A percentile compares a stretch with the other conserved stretches of the same genome.
Evolutionary conservation across 2,113 vertebrate species (phyloP).

Genomic region (Phainopepla nitens): DNA sequence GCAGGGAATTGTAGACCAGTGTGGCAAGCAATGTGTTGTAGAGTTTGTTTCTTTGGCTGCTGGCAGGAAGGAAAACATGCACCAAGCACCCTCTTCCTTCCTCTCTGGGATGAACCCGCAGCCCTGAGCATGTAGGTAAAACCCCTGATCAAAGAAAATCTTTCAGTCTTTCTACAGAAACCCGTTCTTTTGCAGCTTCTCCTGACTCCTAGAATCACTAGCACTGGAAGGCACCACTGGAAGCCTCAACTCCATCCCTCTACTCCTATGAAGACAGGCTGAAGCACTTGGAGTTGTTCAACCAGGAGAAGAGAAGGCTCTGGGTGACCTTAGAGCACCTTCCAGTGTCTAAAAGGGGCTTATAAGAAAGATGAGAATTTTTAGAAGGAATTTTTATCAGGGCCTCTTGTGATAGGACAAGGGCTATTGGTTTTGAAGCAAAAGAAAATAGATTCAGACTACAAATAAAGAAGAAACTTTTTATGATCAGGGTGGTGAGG

Average conservation of each 20-base stretch:
- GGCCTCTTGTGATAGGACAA: neutral
- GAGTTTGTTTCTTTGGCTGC: neutral
- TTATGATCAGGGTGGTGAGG: neutral
- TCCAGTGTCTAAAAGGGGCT: neutral
- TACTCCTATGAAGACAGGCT: neutral
- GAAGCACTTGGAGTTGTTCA: neutral
- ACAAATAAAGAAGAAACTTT: neutral
- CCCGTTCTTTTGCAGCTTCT: neutral
- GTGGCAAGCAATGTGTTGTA: neutral
- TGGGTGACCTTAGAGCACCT: neutral
- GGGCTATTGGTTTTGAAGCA: neutral
- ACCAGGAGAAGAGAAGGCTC: neutral
- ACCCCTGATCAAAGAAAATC: neutral
- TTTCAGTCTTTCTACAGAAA: neutral
- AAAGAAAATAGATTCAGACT: neutral
- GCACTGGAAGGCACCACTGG: neutral
- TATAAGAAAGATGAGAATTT: neutral
- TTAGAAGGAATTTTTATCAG: neutral
- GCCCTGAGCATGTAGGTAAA: neutral
- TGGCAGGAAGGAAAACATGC: neutral
- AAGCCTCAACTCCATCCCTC: neutral
- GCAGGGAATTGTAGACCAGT: neutral
- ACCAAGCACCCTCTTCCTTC: neutral
- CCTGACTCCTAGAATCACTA: neutral
- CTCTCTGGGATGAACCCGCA: rapidly evolving